Conservation (phyloP, 1,140 invertebrate genomes). For the Chrysopa pallens region DNA sequence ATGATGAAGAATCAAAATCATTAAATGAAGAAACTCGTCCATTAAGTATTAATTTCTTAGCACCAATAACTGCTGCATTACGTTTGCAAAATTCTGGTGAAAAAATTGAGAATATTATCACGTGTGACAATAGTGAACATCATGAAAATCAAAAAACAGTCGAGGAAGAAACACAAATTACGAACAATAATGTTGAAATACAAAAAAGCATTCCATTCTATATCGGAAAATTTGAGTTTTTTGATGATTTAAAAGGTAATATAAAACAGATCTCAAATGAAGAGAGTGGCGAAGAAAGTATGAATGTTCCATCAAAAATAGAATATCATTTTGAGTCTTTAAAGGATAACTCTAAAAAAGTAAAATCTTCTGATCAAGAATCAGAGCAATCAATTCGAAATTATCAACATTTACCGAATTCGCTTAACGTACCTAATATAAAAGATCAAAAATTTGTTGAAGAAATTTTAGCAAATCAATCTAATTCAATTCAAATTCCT, state of each 20-base stretch:
- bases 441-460: no score
- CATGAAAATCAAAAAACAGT: constrained; percentile 19
- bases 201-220: constrained; percentile 34
- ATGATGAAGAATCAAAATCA: constrained; percentile 8
- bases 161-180: constrained; percentile 16
- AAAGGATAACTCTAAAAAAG: no score
- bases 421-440: no score
- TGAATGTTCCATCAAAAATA: no score
- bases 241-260: constrained; percentile 11
- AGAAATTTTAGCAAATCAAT: no score
- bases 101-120: constrained; percentile 15
- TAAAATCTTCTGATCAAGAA: no score
- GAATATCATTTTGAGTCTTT: no score
- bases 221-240: constrained; percentile 26
- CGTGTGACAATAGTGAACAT: constrained; percentile 17
- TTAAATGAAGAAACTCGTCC: constrained; percentile 18
- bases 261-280: constrained; percentile 1
- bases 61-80: constrained; percentile 32
- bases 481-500: no score
- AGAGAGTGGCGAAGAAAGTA: constrained; percentile 8
- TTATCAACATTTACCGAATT: no score
- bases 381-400: no score
- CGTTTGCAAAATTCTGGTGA: constrained; percentile 25
- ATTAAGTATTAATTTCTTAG: constrained; percentile 26
- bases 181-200: constrained; percentile 32